phyloP scores from a whole-genome alignment of 2,113 vertebrate genomes.

The Capreolus pygargus region DNA sequence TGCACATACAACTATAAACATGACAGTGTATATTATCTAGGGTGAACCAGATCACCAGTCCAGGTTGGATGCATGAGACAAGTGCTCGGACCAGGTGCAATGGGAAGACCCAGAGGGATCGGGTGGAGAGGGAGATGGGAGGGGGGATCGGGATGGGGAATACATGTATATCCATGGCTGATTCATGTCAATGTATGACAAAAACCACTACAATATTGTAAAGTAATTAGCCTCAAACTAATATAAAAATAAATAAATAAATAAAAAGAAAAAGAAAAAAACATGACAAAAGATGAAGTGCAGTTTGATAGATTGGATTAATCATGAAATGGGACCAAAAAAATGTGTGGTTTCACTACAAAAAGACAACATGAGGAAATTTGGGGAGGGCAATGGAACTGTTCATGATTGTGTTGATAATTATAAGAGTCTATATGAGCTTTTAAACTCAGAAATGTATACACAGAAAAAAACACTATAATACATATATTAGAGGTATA shows the following conservation, averaged over 20 bases:
- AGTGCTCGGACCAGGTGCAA: no score
- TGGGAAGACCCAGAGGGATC: no score
- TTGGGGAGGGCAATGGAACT: not conserved
- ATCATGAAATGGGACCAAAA: not conserved
- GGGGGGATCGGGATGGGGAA: no score
- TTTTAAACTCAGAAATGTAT: not conserved
- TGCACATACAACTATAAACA: not conserved
- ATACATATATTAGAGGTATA: not conserved
- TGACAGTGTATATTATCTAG: not conserved
- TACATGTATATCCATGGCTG: no score
- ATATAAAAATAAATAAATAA: no score
- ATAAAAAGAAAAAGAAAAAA: not conserved
- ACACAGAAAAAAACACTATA: not conserved
- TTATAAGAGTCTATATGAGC: not conserved
- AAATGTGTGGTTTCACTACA: not conserved
- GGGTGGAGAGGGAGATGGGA: no score
- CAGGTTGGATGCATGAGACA: no score
- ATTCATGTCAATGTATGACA: no score
- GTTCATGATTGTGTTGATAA: not conserved
- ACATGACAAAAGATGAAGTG: not conserved
- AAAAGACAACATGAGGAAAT: not conserved
- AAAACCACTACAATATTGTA: no score
- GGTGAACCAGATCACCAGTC: no score
- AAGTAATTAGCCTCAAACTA: no score
- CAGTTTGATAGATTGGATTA: not conserved